Evolutionary conservation across 2,113 vertebrate genomes (phyloP), one percentile per base, ranked within the genome.

Genomic region (Campylomormyrus numenius): DNA sequence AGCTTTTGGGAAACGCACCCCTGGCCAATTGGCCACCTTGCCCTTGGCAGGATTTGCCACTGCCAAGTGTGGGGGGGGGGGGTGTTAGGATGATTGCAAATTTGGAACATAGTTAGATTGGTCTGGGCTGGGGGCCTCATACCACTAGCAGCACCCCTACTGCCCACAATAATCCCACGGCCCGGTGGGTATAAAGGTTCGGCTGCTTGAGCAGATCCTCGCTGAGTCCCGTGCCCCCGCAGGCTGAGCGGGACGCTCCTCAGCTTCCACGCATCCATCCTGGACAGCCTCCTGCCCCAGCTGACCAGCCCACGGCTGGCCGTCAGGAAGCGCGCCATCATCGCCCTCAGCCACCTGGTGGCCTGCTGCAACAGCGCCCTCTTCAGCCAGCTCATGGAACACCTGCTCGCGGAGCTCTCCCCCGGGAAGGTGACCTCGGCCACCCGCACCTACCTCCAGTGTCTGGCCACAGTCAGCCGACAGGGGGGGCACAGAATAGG

Each of bases 401-500:
- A 98, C 90, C 96, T 99, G 88, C 91, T 98, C 90, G 92, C 94
- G 0, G 96, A 97, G 93, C 92, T 98, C 74, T 91, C 95, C 17
- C 96, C 93, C 9, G 96, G 95, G 0, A 94, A 95, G 46, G 96
- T 96, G 48, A 96, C 96, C 0, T 97, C 97, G 0, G 94, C 96
- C 86, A 96, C 96, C 8, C 97, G 97, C 89, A 99, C 98, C 0
- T 98, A 98, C 93, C 97, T 99, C 92, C 98, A 99, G 91, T 99
- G 98, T 90, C 90, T 98, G 3, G 97, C 97, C 39, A 97, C 97
- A 31, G 94, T 99, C 88, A 98, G 97, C 88, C 96, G 97, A 62
- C 97, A 98, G 93, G 98, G 98, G 0, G 98, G 98, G 53, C 97
- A 98, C 94, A 96, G 97, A 92, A 94, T 98, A 5, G 98, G 98